These are phyloP conservation scores for Cheilosia scutellata DNA, from an alignment of 2,888 invertebrate genomes.

Conservation along the genomic window DNA sequence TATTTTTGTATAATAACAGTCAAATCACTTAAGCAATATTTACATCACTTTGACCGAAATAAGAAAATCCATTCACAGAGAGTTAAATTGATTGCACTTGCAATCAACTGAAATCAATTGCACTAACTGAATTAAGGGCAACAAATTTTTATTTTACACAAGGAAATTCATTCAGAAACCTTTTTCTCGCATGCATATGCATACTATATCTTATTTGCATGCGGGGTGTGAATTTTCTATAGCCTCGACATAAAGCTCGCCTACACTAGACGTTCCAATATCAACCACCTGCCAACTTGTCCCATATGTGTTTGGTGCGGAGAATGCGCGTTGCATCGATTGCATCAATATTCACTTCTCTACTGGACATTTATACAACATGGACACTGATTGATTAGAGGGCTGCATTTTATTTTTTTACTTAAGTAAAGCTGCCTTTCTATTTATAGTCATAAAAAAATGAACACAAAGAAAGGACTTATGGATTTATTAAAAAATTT, in stretches of 20 bases:
- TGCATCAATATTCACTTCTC: conserved; percentile 51
- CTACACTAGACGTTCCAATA: conserved; percentile 24
- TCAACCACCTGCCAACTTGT: conserved; percentile 64
- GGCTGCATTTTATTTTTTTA: neutral
- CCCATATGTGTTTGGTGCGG: conserved; percentile 35
- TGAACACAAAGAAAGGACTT: too few relatives aligned
- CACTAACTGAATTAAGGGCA: conserved; percentile 71
- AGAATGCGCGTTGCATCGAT: conserved; percentile 64
- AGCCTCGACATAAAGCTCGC: conserved; percentile 53
- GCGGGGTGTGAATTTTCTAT: conserved; percentile 35
- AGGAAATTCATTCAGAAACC: conserved; percentile 60
- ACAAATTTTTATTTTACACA: conserved; percentile 46
- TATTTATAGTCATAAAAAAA: neutral
- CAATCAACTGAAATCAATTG: conserved; percentile 65
- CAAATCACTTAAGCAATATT: conserved; percentile 19
- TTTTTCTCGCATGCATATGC: conserved; percentile 14
- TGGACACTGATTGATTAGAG: neutral
- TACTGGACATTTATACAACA: conserved; percentile 10
- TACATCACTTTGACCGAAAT: conserved; percentile 11
- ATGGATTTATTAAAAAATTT: too few relatives aligned
- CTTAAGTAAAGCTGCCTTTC: neutral
- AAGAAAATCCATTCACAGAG: conserved; percentile 9
- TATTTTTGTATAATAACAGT: neutral
- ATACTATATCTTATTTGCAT: conserved; percentile 44
- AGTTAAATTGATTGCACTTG: conserved; percentile 48